Evolutionary conservation across 2,888 invertebrate genomes (phyloP).

Genomic region (Protophormia terraenovae): DNA sequence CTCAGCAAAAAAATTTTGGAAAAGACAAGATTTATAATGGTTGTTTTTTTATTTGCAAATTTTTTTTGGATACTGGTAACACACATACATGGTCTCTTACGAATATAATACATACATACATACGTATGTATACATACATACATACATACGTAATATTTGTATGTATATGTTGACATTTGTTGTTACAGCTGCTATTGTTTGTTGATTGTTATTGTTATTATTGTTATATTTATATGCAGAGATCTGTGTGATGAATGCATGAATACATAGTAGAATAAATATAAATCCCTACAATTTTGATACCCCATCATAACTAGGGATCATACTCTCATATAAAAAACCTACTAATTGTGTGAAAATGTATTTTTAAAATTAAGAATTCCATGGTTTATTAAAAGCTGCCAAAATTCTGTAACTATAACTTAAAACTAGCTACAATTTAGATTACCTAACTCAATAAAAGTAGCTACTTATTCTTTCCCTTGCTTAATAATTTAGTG

Average conservation of each 20-base stretch:
- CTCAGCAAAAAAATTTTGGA: conserved; percentile 28
- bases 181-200: conserved; percentile 38
- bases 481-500: too few species aligned
- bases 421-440: too few species aligned
- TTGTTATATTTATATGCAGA: background rate
- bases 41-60: conserved; percentile 13
- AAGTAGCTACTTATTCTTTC: too few species aligned
- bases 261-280: too few species aligned
- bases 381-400: too few species aligned
- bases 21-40: conserved; percentile 55
- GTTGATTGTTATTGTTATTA: conserved; percentile 13
- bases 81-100: background rate
- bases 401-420: too few species aligned
- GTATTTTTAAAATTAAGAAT: too few species aligned
- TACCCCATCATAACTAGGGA: too few species aligned
- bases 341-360: too few species aligned
- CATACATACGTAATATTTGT: background rate
- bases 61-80: background rate
- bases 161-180: conserved; percentile 14
- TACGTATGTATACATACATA: background rate
- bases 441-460: too few species aligned
- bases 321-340: too few species aligned
- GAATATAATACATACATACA: background rate
- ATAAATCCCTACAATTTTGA: too few species aligned
- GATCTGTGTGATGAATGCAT: background rate